A percentile compares a stretch with the other conserved stretches of the same genome.
phyloP scores from a whole-genome alignment of 2,113 vertebrate genomes.

The Alligator sinensis region DNA sequence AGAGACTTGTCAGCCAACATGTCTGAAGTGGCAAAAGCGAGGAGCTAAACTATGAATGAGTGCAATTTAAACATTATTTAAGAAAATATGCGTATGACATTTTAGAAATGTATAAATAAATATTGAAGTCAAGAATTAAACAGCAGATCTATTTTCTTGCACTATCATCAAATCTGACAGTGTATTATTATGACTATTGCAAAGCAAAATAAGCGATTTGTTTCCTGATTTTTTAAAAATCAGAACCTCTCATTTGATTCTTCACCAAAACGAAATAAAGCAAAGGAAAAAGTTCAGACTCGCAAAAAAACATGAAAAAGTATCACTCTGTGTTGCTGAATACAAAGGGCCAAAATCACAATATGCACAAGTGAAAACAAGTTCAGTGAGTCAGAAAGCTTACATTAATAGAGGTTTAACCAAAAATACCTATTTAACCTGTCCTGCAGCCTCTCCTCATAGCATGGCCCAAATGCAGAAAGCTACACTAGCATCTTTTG shows the following conservation, averaged over 20 bases:
- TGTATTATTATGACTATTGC: neutral
- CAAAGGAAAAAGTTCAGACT: neutral
- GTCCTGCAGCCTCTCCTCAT: neutral
- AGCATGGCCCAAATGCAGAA: conserved; percentile 3
- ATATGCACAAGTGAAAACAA: neutral
- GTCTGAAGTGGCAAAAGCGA: conserved; percentile 8
- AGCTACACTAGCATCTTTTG: neutral
- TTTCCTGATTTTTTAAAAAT: neutral
- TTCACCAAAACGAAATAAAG: neutral
- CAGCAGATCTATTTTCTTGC: neutral
- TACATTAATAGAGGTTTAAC: neutral
- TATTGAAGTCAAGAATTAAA: neutral
- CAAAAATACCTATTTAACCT: neutral
- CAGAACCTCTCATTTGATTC: neutral
- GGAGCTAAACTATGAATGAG: neutral
- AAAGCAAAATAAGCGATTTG: neutral
- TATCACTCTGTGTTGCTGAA: neutral
- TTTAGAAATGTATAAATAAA: neutral
- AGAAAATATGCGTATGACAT: neutral
- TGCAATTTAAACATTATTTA: neutral
- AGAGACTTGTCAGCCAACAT: conserved; percentile 3
- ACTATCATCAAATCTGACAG: neutral
- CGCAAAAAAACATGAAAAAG: neutral
- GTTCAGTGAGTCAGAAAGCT: neutral
- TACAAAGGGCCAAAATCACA: neutral